Evolutionary conservation across 2,888 invertebrate genomes (phyloP), one percentile per base, ranked within the genome.

Genomic region (Agrochola lychnidis): DNA sequence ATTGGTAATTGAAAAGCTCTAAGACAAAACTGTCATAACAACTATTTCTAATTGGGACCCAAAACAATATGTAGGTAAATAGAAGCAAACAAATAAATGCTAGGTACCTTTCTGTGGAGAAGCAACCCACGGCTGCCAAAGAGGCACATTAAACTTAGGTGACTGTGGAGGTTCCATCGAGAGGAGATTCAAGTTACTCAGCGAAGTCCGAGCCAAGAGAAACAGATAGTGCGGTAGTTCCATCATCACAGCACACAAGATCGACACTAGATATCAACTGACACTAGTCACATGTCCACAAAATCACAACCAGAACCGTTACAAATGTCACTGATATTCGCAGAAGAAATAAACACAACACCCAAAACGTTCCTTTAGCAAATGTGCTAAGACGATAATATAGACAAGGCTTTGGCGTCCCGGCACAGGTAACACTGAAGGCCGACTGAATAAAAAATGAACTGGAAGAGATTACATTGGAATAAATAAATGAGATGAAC

Each of bases 401-500:
- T 90, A 91, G 91, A 93, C 93, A 91, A 93, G 93, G 87, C 92
- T 91, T 92, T 92, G 92, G 95, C 96, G 95, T 95, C 96, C 94
- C 93, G 89, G 93, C 96, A 95, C 96, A 97, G 96, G 96, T 96
- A 97, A 95, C 92, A 95, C 96, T 96, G 95, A 96, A 96, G 96
- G 96, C 95, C 95, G 96, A 97, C 95, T 97, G 96, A 96, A 96
- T 96, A 97, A 96, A 96, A 97, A 97, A 96, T 94, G 94, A 96
- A 94, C 95, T 96, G 96, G 96, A 96, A 95, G 95, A 96, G 96
- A 97, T 97, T 97, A 97, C 97, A 96, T 96, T 95, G 97, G 97
- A 97, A 97, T 96, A 97, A 96, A 97, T 96, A 97, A 97, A 97
- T 96, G 96, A 96, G 96, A 96, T 96, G 96, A 96, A 97, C 96